Base-by-base conservation (phyloP, 2,888 invertebrate genomes). In the Nysson spinosus region DNA sequence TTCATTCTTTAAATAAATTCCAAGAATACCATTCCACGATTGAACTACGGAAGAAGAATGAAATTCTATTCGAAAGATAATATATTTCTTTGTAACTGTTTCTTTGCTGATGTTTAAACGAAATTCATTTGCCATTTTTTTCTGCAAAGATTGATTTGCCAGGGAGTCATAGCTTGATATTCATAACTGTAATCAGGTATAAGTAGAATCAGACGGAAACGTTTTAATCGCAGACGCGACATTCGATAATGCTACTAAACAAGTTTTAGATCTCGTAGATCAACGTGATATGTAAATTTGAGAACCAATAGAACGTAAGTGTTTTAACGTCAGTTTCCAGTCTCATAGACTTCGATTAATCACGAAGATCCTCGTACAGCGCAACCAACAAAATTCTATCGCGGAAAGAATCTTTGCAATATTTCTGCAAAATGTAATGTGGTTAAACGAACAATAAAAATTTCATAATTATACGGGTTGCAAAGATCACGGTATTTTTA, bases 201-300 rank as follows among this genome's bases (percentile, higher is more conserved):
- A 30, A 30, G n/a, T 11, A 34, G 4, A 34, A 34, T 24, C 24
- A 24, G 16, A 12, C 7, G 14, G 14, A 39, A 39, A 19, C n/a
- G 7, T 20, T n/a, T n/a, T 3, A n/a, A 39, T 39, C 37, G 20
- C 9, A 20, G 1, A 19, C n/a, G 16, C 43, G 12, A 28, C 28
- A 26, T 40, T 17, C 42, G 26, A 3, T 40, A 9, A 42, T 28
- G 40, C 40, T 26, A 30, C 28, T 43, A 57, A 75, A 62, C 42
- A 52, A 70, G 64, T 70, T 77, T 77, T 75, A 79, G 65, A 82
- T 80, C 80, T 75, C 62, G 56, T 66, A 77, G 81, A 83, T 85
- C 81, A 66, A 69, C 72, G 74, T 84, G 84, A 85, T 85, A 83
- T 83, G 82, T 83, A 77, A 81, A 80, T 72, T 73, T 70, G 47